A percentile compares a stretch with the other conserved stretches of the same genome.
phyloP scores from a whole-genome alignment of 2,888 invertebrate species.

The Acronicta psi region DNA sequence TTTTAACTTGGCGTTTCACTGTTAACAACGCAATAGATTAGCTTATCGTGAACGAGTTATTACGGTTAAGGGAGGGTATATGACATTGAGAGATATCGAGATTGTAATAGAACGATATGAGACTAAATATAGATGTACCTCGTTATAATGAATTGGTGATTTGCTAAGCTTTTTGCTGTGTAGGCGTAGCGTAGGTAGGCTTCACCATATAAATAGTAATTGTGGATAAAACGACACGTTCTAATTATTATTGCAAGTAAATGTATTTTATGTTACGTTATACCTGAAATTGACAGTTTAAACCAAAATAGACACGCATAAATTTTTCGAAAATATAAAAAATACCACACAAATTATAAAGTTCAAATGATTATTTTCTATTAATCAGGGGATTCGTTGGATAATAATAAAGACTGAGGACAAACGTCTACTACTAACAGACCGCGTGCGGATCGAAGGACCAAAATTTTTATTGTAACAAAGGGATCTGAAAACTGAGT shows the following conservation, averaged over 20 bases:
- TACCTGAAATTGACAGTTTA: no score
- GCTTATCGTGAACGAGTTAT: constrained; percentile 42
- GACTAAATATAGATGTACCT: constrained; percentile 32
- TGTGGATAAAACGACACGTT: no score
- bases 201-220: no score
- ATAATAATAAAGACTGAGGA: constrained; percentile 19
- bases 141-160: constrained; percentile 24
- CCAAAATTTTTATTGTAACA: constrained; percentile 7
- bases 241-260: no score
- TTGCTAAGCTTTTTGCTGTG: constrained; percentile 3
- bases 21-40: constrained; percentile 47
- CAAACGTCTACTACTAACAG: constrained; percentile 28
- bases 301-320: no score
- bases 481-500: constrained; percentile 8
- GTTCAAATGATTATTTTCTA: constrained; percentile 31
- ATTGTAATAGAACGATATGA: constrained; percentile 27
- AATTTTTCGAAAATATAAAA: neutral
- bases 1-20: constrained; percentile 48
- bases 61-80: constrained; percentile 26
- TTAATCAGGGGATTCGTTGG: constrained; percentile 17
- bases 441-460: constrained; percentile 24
- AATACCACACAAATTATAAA: constrained; percentile 3
- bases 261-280: no score
- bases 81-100: constrained; percentile 33
- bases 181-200: neutral